These are phyloP conservation scores for Ypsolopha sequella DNA, from an alignment of 2,888 invertebrate species.

Conservation along the genomic window DNA sequence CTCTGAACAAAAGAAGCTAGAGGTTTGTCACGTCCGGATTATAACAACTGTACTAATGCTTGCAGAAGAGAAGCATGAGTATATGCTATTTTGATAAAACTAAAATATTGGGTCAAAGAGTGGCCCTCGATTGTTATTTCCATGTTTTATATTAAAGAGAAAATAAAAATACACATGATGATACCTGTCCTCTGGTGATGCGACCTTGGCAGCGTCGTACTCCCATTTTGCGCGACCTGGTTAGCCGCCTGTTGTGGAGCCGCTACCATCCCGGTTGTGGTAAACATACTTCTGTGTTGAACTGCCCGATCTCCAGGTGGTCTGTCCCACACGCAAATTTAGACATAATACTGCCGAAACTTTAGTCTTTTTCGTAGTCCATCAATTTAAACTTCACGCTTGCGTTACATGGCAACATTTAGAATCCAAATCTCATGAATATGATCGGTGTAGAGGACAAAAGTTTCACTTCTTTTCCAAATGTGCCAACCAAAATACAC, in stretches of 20 bases:
- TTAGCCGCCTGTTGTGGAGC: constrained; percentile 56
- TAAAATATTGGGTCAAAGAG: too few species aligned
- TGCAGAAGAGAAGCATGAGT: too few species aligned
- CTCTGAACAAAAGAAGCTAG: too few species aligned
- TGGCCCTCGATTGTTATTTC: too few species aligned
- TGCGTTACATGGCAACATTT: neutral
- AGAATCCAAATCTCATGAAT: neutral
- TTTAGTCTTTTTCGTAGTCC: constrained; percentile 24
- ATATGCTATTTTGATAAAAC: too few species aligned
- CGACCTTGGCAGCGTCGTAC: constrained; percentile 58
- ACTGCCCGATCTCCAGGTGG: constrained; percentile 55
- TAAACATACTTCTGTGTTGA: constrained; percentile 28
- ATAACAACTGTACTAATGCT: too few species aligned
- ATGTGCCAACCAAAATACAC: constrained; percentile 42
- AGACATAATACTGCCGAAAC: constrained; percentile 50
- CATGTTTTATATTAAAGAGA: too few species aligned
- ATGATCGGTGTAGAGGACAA: neutral
- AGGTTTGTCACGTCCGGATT: too few species aligned
- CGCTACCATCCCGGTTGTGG: constrained; percentile 57
- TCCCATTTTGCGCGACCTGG: constrained; percentile 58
- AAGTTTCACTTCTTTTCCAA: neutral
- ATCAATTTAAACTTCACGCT: constrained; percentile 13
- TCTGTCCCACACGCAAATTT: constrained; percentile 46
- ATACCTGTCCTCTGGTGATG: constrained; percentile 64
- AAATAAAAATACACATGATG: too few species aligned